Evolutionary conservation across 2,797 vertebrate genomes (phyloP).

Genomic region (Setipinna tenuifilis): DNA sequence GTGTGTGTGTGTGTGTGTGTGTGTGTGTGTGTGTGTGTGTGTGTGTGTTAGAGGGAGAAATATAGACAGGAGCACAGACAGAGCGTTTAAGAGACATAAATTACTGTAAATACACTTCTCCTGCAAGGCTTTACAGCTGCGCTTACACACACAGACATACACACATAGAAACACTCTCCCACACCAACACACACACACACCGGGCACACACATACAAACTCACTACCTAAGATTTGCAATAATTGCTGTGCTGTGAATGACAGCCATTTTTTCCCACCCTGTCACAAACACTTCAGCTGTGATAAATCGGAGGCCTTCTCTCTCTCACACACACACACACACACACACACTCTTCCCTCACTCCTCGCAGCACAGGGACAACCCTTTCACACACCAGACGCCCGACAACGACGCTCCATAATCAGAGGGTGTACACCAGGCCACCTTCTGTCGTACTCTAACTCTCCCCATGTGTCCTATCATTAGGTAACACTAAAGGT

Average conservation of each 20-base stretch:
- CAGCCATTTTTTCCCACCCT: conserved; percentile 10
- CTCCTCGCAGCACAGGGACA: no score
- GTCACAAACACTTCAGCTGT: conserved; percentile 6
- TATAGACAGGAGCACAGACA: neutral
- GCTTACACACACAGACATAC: neutral
- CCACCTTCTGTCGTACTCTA: neutral
- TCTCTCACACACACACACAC: neutral
- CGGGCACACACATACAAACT: neutral
- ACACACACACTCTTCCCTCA: no score
- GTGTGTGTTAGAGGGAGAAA: neutral
- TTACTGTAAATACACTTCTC: neutral
- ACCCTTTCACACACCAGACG: neutral
- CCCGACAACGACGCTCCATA: neutral
- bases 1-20: conserved; percentile 7
- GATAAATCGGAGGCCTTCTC: conserved; percentile 21
- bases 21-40: neutral
- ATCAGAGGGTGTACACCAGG: neutral
- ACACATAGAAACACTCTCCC: neutral
- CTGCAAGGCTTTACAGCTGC: neutral
- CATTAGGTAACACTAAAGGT: neutral
- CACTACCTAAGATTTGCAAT: neutral
- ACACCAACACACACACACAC: neutral
- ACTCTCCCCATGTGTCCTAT: neutral
- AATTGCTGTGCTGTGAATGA: conserved; percentile 2
- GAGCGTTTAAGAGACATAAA: neutral